These are phyloP conservation scores for Aphelocoma californica DNA, from an alignment of 2,797 vertebrate genomes.

Conservation along the genomic window DNA sequence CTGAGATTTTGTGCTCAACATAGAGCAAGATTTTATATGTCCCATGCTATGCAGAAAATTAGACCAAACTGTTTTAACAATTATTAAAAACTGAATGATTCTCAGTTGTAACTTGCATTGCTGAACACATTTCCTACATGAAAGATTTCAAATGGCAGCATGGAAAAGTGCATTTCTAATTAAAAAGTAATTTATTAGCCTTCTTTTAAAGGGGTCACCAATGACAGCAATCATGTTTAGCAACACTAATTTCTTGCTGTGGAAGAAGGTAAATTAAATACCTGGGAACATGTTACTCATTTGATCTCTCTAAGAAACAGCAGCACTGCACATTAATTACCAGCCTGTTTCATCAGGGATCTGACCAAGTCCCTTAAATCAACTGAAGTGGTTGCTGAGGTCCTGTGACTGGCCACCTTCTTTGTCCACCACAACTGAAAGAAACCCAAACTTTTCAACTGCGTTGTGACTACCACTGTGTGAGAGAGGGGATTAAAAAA, in stretches of 20 bases:
- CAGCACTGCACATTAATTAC: neutral
- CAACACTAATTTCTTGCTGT: neutral
- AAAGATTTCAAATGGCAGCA: neutral
- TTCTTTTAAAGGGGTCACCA: neutral
- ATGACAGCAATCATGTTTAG: neutral
- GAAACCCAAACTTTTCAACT: neutral
- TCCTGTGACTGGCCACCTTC: neutral
- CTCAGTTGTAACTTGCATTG: neutral
- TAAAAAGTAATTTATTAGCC: neutral
- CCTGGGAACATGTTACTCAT: rapidly evolving
- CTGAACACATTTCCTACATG: neutral
- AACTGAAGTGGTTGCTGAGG: neutral
- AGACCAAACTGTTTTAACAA: neutral
- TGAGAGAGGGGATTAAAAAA: neutral
- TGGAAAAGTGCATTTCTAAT: neutral
- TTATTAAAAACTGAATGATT: neutral
- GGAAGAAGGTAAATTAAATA: neutral
- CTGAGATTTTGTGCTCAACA: neutral
- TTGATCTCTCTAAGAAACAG: neutral
- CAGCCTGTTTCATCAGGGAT: neutral
- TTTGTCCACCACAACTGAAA: neutral
- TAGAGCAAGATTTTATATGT: neutral
- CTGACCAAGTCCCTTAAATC: neutral
- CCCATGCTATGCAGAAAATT: neutral
- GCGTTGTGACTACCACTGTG: neutral